Evolutionary conservation across 53 echinoderm and acorn worm species (phyloP), one percentile per base, ranked within the genome.

Genomic region (Echinometra lucunter): DNA sequence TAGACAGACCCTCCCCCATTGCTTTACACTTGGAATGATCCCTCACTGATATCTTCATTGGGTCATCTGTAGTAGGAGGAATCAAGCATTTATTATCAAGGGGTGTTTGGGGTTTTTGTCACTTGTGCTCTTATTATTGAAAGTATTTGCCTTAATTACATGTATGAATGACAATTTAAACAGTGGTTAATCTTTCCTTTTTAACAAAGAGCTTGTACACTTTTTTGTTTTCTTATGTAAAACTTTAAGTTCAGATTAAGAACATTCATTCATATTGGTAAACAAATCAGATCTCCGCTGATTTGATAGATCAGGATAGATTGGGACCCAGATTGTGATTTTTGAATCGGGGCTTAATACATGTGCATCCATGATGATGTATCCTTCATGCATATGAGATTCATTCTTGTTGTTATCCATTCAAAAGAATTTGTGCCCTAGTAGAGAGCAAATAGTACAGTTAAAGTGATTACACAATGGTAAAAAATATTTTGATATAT

Each of bases 11-110:
- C 49, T 98, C 97, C 40, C 98, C 99, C 6, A 58, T 78, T 17
- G 95, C 97, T 42, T 57, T 94, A 53, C 95, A 95, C 66, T 95
- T 94, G 28, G 95, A 95, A 30, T 97, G 96, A 87, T 98, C 98
- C 74, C 93, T 92, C 11, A 99, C 98, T 40, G 96, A 94, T 57
- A 99, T 95, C 92, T 95, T 97, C 95, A 97, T 96, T 42, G 97
- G 97, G 35, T 99, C 96, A 94, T 98, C 98, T 98, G 94, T 19
- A 47, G 4, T 45, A 35, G 37, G n/a, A 49, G 57, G 80, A 94
- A 34, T 53, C 2, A 32, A 75, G 30, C 87, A 87, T 74, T 94
- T 23, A 85, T 37, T 83, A 87, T 4, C 12, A 37, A 63, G 90
- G 90, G 90, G 63, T 85, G 88, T 78, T 55, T 78, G 78, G 17